These are phyloP conservation scores for Neoseiulus cucumeris DNA, from an alignment of 1,140 invertebrate species.

Conservation along the genomic window DNA sequence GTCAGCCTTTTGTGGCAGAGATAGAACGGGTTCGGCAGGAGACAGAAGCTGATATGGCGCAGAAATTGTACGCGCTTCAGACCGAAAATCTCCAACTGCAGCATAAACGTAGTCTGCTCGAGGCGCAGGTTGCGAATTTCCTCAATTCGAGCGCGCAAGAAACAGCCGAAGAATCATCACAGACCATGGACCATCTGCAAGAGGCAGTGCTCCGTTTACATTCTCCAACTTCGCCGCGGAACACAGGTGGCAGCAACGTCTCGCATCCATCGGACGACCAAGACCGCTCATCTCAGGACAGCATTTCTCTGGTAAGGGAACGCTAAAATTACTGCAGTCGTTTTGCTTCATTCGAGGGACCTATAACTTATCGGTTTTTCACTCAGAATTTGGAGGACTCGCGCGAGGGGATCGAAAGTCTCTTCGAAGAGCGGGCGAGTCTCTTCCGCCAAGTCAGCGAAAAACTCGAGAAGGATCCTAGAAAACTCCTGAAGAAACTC, in stretches of 20 bases:
- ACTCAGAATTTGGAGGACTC: background rate
- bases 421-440: background rate
- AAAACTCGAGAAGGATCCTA: background rate
- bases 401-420: background rate
- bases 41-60: background rate
- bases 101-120: background rate
- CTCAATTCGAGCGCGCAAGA: background rate
- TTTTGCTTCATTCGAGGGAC: no score
- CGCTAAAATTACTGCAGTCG: no score
- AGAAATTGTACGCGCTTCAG: background rate
- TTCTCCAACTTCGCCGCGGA: no score
- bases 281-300: no score
- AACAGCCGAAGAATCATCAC: no score
- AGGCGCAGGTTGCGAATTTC: background rate
- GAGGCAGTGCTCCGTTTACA: no score
- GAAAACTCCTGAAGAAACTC: background rate
- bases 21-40: background rate
- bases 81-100: background rate
- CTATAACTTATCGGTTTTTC: background rate
- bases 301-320: no score
- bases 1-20: conserved; percentile 8
- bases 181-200: no score
- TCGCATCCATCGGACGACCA: no score
- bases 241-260: no score
- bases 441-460: background rate